phyloP scores from a whole-genome alignment of 2,888 invertebrate species.

The Lepidochitona cinerea region DNA sequence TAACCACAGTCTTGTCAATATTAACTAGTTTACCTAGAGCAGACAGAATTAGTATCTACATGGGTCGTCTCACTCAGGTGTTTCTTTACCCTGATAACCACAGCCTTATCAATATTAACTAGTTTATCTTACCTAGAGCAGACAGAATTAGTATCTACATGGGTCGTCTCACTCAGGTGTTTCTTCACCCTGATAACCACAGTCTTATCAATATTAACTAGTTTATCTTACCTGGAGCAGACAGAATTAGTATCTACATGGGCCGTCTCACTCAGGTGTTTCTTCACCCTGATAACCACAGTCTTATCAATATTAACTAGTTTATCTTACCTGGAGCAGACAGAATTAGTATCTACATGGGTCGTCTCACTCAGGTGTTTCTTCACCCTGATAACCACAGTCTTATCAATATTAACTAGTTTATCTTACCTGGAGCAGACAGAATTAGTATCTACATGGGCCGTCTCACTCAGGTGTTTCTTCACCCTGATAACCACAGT shows the following conservation, averaged over 20 bases:
- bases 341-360: slow-evolving; percentile 9
- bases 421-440: slow-evolving; percentile 22
- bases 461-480: slow-evolving; percentile 48
- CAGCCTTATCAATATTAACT: slow-evolving; percentile 33
- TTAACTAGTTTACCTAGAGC: slow-evolving; percentile 16
- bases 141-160: slow-evolving; percentile 13
- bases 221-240: slow-evolving; percentile 17
- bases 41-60: slow-evolving; percentile 14
- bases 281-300: slow-evolving; percentile 59
- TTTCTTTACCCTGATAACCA: slow-evolving; percentile 60
- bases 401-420: slow-evolving; percentile 31
- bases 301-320: slow-evolving; percentile 32
- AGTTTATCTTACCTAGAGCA: slow-evolving; percentile 16
- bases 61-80: slow-evolving; percentile 44
- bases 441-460: slow-evolving; percentile 7
- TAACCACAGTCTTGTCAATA: slow-evolving; percentile 50
- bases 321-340: slow-evolving; percentile 20
- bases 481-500: slow-evolving; percentile 58
- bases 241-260: slow-evolving; percentile 14
- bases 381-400: slow-evolving; percentile 57
- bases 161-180: slow-evolving; percentile 44
- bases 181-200: slow-evolving; percentile 61
- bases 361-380: slow-evolving; percentile 48
- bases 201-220: slow-evolving; percentile 31
- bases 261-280: slow-evolving; percentile 47